Evolutionary conservation across 2,888 invertebrate genomes (phyloP).

Genomic region (Acleris laterana): DNA sequence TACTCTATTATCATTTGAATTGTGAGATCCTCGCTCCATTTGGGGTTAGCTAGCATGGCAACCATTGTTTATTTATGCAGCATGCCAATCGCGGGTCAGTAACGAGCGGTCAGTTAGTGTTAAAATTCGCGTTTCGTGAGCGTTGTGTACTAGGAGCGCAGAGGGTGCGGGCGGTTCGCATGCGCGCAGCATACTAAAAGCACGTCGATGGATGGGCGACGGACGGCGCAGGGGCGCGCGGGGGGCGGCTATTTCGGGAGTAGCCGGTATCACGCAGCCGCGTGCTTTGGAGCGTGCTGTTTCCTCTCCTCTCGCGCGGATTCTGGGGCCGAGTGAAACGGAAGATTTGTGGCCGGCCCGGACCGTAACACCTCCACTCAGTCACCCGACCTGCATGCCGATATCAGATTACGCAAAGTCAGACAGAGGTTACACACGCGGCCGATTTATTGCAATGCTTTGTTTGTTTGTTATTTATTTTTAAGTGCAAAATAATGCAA

Average conservation of each 20-base stretch:
- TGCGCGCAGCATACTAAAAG: constrained; percentile 85
- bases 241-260: constrained; percentile 82
- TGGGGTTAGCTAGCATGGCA: constrained; percentile 79
- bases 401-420: constrained; percentile 35
- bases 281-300: constrained; percentile 84
- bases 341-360: constrained; percentile 79
- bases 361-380: constrained; percentile 39
- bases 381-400: constrained; percentile 25
- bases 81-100: constrained; percentile 53
- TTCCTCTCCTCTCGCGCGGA: constrained; percentile 78
- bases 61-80: constrained; percentile 68
- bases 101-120: constrained; percentile 48
- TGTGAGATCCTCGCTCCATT: constrained; percentile 82
- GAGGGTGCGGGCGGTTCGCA: constrained; percentile 84
- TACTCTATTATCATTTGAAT: constrained; percentile 82
- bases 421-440: constrained; percentile 23
- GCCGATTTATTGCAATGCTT: constrained; percentile 7
- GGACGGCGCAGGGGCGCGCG: constrained; percentile 63
- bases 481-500: not conserved
- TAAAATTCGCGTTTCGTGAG: constrained; percentile 64
- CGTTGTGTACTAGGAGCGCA: constrained; percentile 68
- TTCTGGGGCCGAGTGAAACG: constrained; percentile 82
- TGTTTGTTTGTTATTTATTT: constrained; percentile 1
- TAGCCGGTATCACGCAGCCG: constrained; percentile 82
- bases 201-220: constrained; percentile 73